Evolutionary conservation across 2,113 vertebrate genomes (phyloP).

Genomic region (Callopanchax toddi): DNA sequence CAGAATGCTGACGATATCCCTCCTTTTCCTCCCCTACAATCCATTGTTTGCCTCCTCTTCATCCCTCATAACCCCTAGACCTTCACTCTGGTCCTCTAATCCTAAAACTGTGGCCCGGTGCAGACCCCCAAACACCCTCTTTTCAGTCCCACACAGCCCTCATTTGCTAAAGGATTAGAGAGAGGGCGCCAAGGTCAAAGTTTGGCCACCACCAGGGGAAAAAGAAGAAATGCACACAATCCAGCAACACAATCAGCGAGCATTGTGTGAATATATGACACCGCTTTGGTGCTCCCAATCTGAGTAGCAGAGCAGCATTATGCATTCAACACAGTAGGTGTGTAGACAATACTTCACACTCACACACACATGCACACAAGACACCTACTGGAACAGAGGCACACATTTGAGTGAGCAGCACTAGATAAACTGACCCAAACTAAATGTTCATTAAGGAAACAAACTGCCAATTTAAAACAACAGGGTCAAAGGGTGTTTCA

Average conservation of each 20-base stretch:
- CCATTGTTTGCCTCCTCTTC: conserved; percentile 58
- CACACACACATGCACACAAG: conserved; percentile 22
- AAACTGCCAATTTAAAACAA: conserved; percentile 47
- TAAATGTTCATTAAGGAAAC: conserved; percentile 53
- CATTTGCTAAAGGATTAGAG: conserved; percentile 79
- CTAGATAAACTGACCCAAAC: conserved; percentile 74
- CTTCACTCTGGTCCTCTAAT: conserved; percentile 66
- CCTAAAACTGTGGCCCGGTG: conserved; percentile 59
- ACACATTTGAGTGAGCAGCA: conserved; percentile 70
- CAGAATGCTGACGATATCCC: conserved; percentile 45
- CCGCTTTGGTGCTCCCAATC: conserved; percentile 38
- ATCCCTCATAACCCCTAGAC: conserved; percentile 58
- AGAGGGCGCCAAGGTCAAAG: conserved; percentile 65
- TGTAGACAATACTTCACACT: conserved; percentile 52
- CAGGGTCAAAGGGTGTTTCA: conserved; percentile 61
- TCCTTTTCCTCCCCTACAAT: conserved; percentile 38
- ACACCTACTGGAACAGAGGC: conserved; percentile 61
- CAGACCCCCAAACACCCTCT: conserved; percentile 58
- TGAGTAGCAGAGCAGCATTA: conserved; percentile 57
- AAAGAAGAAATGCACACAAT: conserved; percentile 56
- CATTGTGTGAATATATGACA: conserved; percentile 49
- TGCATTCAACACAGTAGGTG: conserved; percentile 72
- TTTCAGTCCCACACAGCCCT: conserved; percentile 63
- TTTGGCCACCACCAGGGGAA: conserved; percentile 60
- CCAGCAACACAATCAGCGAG: conserved; percentile 49